Conservation (phyloP, 2,113 vertebrate genomes). For the Ellobius talpinus region DNA sequence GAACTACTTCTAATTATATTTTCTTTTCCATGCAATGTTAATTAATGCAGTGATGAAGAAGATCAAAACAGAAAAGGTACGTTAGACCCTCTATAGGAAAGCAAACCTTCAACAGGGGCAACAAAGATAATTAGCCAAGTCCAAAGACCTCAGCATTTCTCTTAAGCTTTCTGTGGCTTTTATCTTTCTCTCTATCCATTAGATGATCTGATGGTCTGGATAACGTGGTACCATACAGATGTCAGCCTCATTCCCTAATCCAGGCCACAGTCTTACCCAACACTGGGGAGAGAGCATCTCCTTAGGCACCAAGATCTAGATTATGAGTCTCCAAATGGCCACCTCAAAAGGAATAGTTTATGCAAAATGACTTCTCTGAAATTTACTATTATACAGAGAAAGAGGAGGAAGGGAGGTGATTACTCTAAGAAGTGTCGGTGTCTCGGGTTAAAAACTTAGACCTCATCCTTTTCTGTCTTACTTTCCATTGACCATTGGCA, state of each 20-base stretch:
- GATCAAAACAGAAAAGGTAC: conserved; percentile 43
- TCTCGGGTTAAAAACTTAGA: not conserved
- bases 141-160: not conserved
- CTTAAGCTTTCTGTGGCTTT: not conserved
- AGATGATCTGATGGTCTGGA: not conserved
- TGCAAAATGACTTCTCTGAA: not conserved
- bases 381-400: not conserved
- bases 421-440: not conserved
- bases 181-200: not conserved
- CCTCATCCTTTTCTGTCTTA: not conserved
- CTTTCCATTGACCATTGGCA: not conserved
- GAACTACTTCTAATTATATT: conserved; percentile 72
- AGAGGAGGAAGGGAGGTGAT: not conserved
- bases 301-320: not conserved
- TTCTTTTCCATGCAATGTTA: conserved; percentile 49
- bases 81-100: conserved; percentile 3
- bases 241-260: not conserved
- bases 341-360: not conserved
- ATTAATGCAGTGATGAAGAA: conserved; percentile 41
- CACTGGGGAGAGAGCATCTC: not conserved
- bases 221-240: not conserved
- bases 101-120: not conserved
- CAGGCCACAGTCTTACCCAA: not conserved
- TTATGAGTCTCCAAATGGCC: not conserved
- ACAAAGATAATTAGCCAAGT: not conserved